A percentile compares a stretch with the other conserved stretches of the same genome.
Evolutionary conservation across 2,888 invertebrate species (phyloP).

Genomic region (Lingula anatina): DNA sequence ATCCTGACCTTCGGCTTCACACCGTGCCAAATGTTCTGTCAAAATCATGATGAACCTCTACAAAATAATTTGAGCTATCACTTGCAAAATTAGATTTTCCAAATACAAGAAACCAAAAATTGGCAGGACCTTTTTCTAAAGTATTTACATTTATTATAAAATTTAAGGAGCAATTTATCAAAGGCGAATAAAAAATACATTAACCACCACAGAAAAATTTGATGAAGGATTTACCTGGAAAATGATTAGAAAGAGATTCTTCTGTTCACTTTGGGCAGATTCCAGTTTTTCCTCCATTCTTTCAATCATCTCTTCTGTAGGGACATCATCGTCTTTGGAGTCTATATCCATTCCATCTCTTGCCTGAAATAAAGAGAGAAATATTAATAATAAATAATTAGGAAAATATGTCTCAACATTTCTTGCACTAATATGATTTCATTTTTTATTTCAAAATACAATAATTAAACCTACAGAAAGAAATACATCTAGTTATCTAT

Average conservation of each 20-base stretch:
- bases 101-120: not conserved
- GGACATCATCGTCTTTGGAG: conserved; percentile 54
- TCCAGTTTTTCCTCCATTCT: conserved; percentile 93
- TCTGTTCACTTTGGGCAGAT: conserved; percentile 91
- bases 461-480: too few species aligned
- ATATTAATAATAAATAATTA: too few species aligned
- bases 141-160: not conserved
- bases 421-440: too few species aligned
- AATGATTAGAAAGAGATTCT: conserved; percentile 91
- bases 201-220: too few species aligned
- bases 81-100: too few species aligned
- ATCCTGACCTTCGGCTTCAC: conserved; percentile 88
- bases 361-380: too few species aligned
- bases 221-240: conserved; percentile 73
- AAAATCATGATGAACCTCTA: conserved; percentile 94
- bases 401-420: too few species aligned
- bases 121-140: not conserved
- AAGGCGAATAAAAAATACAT: too few species aligned
- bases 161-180: not conserved
- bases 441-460: too few species aligned
- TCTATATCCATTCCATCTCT: too few species aligned
- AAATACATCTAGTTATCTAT: too few species aligned
- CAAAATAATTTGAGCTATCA: too few species aligned
- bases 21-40: conserved; percentile 88
- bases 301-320: conserved; percentile 81